Evolutionary conservation across 2,113 vertebrate species (phyloP).

Genomic region (Danionella cerebrum): DNA sequence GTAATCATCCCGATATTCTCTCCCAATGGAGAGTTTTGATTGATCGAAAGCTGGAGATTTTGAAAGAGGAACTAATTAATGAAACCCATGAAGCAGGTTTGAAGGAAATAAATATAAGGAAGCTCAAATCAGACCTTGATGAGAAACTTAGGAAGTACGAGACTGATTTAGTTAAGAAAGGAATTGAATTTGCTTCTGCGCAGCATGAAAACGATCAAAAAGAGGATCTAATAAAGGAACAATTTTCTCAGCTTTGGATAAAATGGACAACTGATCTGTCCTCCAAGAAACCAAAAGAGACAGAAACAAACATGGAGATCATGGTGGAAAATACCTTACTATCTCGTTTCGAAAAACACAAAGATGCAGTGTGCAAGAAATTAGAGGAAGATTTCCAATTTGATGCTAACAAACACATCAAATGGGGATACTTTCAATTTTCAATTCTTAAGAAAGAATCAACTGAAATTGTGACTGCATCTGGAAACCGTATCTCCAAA

Average conservation of each 20-base stretch:
- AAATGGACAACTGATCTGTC: slow-evolving; percentile 16
- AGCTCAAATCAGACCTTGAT: slow-evolving; percentile 33
- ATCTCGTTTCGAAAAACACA: slow-evolving; percentile 25
- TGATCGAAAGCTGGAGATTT: slow-evolving; percentile 32
- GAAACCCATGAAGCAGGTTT: slow-evolving; percentile 36
- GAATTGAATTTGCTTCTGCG: slow-evolving; percentile 24
- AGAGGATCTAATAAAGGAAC: slow-evolving; percentile 24
- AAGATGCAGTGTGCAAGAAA: not conserved
- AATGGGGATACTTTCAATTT: not conserved
- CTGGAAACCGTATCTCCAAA: not conserved
- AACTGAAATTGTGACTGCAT: no score
- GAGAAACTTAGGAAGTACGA: slow-evolving; percentile 33
- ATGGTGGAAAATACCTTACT: slow-evolving; percentile 44
- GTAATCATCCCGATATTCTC: slow-evolving; percentile 42
- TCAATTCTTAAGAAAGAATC: not conserved
- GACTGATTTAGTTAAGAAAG: slow-evolving; percentile 27
- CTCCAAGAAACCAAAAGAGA: rapidly evolving
- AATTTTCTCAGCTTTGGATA: slow-evolving; percentile 43
- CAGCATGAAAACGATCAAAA: slow-evolving; percentile 19
- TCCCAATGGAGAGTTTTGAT: slow-evolving; percentile 45
- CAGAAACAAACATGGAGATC: slow-evolving; percentile 16
- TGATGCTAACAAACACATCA: not conserved
- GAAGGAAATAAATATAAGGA: slow-evolving; percentile 27
- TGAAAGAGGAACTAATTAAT: slow-evolving; percentile 31
- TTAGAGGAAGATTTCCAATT: rapidly evolving